Evolutionary conservation across 2,113 vertebrate species (phyloP).

Genomic region (Pantherophis guttatus): DNA sequence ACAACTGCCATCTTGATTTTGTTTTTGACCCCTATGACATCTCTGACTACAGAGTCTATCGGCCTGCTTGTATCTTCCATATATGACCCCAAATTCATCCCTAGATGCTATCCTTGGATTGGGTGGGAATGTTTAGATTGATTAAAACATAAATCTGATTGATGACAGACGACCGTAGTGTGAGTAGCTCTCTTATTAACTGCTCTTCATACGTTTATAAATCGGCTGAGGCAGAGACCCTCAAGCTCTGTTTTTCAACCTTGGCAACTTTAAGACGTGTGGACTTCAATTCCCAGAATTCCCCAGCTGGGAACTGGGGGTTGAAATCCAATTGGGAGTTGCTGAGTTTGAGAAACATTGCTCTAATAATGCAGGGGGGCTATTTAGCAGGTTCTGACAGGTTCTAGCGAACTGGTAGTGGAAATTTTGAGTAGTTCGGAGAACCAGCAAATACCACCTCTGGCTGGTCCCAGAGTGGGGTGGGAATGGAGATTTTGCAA

Average conservation of each 20-base stretch:
- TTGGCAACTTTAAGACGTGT: not conserved
- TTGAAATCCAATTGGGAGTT: not conserved
- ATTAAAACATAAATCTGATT: not conserved
- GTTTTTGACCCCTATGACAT: not conserved
- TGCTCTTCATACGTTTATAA: not conserved
- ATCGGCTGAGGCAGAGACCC: not conserved
- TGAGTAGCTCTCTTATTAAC: not conserved
- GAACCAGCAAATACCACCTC: too few species aligned
- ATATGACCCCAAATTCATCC: not conserved
- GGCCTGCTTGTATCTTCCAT: not conserved
- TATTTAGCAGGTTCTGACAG: too few species aligned
- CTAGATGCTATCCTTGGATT: not conserved
- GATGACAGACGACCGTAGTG: not conserved
- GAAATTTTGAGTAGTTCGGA: too few species aligned
- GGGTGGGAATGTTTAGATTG: not conserved
- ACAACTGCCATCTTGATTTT: not conserved
- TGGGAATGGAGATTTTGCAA: too few species aligned
- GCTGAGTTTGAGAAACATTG: not conserved
- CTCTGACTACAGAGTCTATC: not conserved
- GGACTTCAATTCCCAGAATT: not conserved
- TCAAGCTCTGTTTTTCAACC: not conserved
- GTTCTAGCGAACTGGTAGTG: too few species aligned
- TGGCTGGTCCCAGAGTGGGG: too few species aligned
- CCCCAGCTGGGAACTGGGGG: not conserved
- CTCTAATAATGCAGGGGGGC: not conserved